These are phyloP conservation scores for Scalopus aquaticus DNA, from an alignment of 2,113 vertebrate genomes.

Conservation along the genomic window DNA sequence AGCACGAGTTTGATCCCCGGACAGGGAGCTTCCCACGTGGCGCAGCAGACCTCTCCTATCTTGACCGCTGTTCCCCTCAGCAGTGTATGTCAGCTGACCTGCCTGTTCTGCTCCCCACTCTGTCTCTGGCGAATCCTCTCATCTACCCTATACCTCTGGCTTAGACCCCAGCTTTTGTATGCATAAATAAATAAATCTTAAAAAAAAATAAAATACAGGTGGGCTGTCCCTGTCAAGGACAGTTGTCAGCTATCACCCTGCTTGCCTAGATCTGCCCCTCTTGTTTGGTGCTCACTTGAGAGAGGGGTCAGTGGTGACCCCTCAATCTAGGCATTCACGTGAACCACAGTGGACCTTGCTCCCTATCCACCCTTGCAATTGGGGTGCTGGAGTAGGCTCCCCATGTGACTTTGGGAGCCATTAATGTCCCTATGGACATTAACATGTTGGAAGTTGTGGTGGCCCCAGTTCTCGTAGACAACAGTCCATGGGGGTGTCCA, in stretches of 20 bases:
- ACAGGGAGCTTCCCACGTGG: too few species aligned
- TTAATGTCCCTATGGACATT: fast-evolving
- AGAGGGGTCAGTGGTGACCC: not conserved
- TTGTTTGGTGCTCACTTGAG: not conserved
- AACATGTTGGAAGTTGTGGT: not conserved
- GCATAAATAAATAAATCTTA: too few species aligned
- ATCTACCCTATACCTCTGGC: too few species aligned
- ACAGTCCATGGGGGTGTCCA: not conserved
- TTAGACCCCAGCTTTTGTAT: too few species aligned
- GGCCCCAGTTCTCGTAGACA: not conserved
- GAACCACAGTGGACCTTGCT: not conserved
- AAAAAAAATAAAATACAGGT: not conserved
- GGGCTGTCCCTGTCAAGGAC: not conserved
- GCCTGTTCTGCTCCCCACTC: too few species aligned
- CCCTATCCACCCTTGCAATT: not conserved
- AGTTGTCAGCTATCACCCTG: not conserved
- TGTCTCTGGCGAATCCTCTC: too few species aligned
- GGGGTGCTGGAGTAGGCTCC: not conserved
- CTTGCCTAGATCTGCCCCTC: not conserved
- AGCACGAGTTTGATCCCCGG: too few species aligned
- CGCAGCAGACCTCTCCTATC: too few species aligned
- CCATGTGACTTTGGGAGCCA: fast-evolving
- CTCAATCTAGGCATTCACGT: not conserved
- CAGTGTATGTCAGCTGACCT: too few species aligned
- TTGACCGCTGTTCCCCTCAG: too few species aligned